Evolutionary conservation across 1,140 invertebrate species (phyloP).

Genomic region (Solenopsis fugax): DNA sequence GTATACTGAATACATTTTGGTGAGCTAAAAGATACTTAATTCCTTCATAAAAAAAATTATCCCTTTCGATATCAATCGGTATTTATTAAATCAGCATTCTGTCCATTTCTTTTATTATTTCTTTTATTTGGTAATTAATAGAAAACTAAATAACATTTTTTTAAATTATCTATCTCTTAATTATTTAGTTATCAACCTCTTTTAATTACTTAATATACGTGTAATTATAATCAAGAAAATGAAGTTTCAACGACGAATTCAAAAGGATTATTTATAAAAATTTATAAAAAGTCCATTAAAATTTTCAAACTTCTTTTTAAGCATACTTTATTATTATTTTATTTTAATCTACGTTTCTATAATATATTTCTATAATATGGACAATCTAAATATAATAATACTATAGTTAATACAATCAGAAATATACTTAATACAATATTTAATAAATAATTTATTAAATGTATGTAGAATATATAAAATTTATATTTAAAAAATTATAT

Average conservation of each 20-base stretch:
- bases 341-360: neutral
- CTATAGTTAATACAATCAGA: neutral
- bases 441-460: too few relatives aligned
- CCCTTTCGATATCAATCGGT: neutral
- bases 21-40: slow-evolving; percentile 5
- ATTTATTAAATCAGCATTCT: neutral
- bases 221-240: slow-evolving; percentile 9
- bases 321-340: neutral
- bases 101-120: neutral
- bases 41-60: neutral
- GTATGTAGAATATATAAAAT: neutral
- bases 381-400: neutral
- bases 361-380: too few relatives aligned
- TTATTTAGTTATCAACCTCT: neutral
- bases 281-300: neutral
- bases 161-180: neutral
- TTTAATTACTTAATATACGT: neutral
- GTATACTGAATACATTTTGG: neutral
- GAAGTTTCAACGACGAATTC: slow-evolving; percentile 3
- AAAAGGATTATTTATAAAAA: neutral
- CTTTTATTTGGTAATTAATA: neutral
- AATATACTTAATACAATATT: neutral
- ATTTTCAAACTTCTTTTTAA: slow-evolving; percentile 14
- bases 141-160: neutral
- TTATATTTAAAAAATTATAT: neutral